A percentile compares a stretch with the other conserved stretches of the same genome.
phyloP scores from a whole-genome alignment of 2,888 invertebrate species.

The Actias luna region DNA sequence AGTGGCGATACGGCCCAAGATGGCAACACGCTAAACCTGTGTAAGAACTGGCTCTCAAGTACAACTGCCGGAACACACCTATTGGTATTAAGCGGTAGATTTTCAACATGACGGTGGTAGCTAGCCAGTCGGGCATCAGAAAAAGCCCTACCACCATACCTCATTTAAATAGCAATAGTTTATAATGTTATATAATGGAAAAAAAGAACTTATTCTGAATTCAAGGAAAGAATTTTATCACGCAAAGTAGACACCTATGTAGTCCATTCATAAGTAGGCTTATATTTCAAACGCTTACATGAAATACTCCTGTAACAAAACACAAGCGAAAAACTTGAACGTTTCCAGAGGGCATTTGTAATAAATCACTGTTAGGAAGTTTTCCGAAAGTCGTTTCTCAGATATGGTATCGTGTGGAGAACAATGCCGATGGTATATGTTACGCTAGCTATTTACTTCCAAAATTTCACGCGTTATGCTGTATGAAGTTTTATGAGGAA shows the following conservation, averaged over 20 bases:
- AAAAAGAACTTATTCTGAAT: neutral
- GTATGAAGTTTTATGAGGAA: neutral
- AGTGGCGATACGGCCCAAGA: too few relatives aligned
- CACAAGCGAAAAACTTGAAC: constrained; percentile 5
- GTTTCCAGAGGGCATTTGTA: constrained; percentile 1
- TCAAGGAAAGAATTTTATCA: neutral
- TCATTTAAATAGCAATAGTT: too few relatives aligned
- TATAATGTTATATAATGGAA: neutral
- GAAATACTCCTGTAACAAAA: neutral
- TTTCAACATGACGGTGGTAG: too few relatives aligned
- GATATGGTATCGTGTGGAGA: constrained; percentile 5
- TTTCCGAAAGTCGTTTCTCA: constrained; percentile 7
- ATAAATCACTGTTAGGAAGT: constrained; percentile 11
- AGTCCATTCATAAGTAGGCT: neutral
- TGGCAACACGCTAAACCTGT: too few relatives aligned
- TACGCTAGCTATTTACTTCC: neutral
- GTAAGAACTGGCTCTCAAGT: too few relatives aligned
- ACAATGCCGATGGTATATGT: neutral
- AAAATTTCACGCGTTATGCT: neutral
- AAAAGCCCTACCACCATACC: too few relatives aligned
- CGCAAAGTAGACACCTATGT: neutral
- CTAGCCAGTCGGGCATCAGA: too few relatives aligned
- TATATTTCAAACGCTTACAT: constrained; percentile 3
- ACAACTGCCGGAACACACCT: too few relatives aligned
- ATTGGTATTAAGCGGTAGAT: too few relatives aligned